A percentile compares a stretch with the other conserved stretches of the same genome.
These are phyloP conservation scores for Calidris pugnax DNA, from an alignment of 2,113 vertebrate species.

Conservation along the genomic window DNA sequence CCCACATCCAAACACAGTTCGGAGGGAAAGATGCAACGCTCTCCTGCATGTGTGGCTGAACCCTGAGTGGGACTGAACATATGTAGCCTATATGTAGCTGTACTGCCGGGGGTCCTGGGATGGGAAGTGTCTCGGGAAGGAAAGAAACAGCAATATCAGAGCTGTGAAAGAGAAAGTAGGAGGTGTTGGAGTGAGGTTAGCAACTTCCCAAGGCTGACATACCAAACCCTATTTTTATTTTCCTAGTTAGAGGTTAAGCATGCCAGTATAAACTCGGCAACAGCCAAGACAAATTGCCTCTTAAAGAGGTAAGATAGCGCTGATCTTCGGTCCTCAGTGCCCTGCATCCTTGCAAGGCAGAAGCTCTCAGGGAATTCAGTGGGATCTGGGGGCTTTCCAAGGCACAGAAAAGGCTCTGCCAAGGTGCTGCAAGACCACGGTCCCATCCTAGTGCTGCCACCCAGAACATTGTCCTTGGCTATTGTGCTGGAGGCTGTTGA, in stretches of 20 bases:
- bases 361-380: neutral
- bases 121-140: neutral
- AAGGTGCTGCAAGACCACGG: neutral
- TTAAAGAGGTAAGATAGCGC: neutral
- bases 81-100: rapidly evolving
- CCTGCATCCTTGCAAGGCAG: neutral
- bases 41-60: neutral
- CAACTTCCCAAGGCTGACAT: neutral
- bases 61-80: rapidly evolving
- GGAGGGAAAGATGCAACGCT: neutral
- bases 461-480: neutral
- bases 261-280: neutral
- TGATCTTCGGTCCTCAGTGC: neutral
- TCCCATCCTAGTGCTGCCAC: neutral
- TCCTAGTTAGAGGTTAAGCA: neutral
- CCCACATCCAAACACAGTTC: rapidly evolving
- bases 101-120: rapidly evolving
- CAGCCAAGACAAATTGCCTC: neutral
- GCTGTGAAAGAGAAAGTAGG: neutral
- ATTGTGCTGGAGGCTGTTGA: neutral
- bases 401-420: neutral
- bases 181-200: neutral
- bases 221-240: neutral
- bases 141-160: neutral
- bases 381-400: neutral